Evolutionary conservation across 2,888 invertebrate species (phyloP).

Genomic region (Ormyrus thymus): DNA sequence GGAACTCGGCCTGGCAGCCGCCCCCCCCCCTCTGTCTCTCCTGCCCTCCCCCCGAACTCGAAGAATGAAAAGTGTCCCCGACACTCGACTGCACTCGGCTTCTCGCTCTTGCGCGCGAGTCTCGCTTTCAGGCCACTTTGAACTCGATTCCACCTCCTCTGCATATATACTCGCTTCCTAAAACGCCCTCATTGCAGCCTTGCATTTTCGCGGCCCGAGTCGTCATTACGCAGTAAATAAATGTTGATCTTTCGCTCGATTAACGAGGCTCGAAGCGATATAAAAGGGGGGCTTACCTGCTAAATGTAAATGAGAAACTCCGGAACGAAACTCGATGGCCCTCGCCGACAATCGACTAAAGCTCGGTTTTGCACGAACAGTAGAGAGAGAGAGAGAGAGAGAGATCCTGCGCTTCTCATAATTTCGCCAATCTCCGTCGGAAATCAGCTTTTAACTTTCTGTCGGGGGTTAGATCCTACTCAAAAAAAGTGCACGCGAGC

Average conservation of each 20-base stretch:
- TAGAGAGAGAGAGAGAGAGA: too few relatives aligned
- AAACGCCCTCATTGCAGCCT: too few relatives aligned
- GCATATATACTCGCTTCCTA: background rate
- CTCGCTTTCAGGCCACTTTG: too few relatives aligned
- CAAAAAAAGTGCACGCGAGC: background rate
- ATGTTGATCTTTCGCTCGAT: too few relatives aligned
- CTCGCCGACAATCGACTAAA: background rate
- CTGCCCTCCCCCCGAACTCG: background rate
- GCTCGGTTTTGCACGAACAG: background rate
- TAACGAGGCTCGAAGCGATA: too few relatives aligned
- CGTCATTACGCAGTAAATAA: too few relatives aligned
- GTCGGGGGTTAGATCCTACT: background rate
- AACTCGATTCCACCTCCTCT: background rate
- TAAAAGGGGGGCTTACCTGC: too few relatives aligned
- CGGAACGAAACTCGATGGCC: background rate
- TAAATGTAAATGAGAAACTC: slow-evolving; percentile 11
- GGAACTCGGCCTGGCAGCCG: background rate
- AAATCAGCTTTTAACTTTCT: slow-evolving; percentile 5
- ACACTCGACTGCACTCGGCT: background rate
- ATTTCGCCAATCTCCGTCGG: background rate
- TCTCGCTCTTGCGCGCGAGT: too few relatives aligned
- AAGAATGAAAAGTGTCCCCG: background rate
- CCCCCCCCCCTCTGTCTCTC: background rate
- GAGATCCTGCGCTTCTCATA: background rate
- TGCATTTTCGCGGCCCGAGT: too few relatives aligned